Base-by-base conservation (phyloP, 2,888 invertebrate species). In the Parnassius apollo region DNA sequence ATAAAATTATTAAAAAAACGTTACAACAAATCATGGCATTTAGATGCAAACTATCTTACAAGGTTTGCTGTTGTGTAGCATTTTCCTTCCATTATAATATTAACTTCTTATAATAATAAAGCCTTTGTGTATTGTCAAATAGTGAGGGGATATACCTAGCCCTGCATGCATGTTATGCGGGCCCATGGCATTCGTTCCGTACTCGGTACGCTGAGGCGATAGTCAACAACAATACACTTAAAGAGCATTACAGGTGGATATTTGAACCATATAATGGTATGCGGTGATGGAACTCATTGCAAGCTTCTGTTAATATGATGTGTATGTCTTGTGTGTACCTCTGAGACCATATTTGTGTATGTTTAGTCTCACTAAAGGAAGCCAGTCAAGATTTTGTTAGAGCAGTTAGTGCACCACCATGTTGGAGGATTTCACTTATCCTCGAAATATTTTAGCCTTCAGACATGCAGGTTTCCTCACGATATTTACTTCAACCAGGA, bases 121-220 rank as follows among this genome's bases (percentile, higher is more conserved):
- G 10, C n/a, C 25, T 56, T 56, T 42, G n/a, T 53, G 46, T 53
- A 49, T 59, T 85, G 80, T 82, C 70, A 73, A 77, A 71, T 82
- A 91, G 91, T 73, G 85, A 85, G 75, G 86, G 90, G 71, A 81
- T 87, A 74, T 76, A 80, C 73, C 81, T 88, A 77, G 88, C 84
- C 66, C 77, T 87, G 81, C 82, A 81, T 69, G 78, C 85, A 66
- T 87, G 83, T 81, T 80, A 81, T 76, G 72, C 83, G 69, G 90
- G 91, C 49, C 83, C 88, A 57, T 88, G 86, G 88, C 80, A 80
- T 69, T 75, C 80, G 64, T 71, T 86, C 69, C 78, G 85, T 78
- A 78, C 78, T 70, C 85, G 89, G 69, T 87, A 83, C 71, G 86
- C 87, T 65, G 75, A 77, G 69, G 86, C 86, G 42, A 71, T 90